These are phyloP conservation scores for Motacilla alba DNA, from an alignment of 2,113 vertebrate genomes.

Conservation along the genomic window DNA sequence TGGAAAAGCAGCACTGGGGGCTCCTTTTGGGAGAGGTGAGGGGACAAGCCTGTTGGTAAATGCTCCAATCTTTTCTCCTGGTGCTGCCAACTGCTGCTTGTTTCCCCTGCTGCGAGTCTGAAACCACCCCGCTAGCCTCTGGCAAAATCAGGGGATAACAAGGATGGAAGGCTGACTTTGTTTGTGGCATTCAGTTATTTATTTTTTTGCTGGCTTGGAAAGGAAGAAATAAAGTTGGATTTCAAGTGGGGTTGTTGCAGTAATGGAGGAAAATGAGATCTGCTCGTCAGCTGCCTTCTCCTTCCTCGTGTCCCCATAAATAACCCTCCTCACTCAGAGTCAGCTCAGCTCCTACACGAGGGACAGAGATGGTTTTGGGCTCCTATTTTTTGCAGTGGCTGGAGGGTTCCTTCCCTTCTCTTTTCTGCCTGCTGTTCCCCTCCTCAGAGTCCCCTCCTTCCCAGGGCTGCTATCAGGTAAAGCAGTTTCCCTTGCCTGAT, in stretches of 20 bases:
- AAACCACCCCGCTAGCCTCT: neutral
- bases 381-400: neutral
- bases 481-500: neutral
- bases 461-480: neutral
- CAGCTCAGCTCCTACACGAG: fast-evolving
- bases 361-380: neutral
- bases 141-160: neutral
- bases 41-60: neutral
- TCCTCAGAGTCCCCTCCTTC: neutral
- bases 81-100: neutral
- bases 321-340: neutral
- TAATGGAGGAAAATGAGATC: constrained; percentile 37
- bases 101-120: neutral
- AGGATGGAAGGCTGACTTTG: neutral
- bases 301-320: constrained; percentile 4
- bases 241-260: constrained; percentile 33
- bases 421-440: neutral
- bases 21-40: neutral
- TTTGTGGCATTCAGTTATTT: neutral
- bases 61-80: neutral
- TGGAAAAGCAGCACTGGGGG: neutral
- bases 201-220: neutral
- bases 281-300: constrained; percentile 48
- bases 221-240: constrained; percentile 13
- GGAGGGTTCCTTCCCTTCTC: neutral